Evolutionary conservation across 37 sponge, comb jelly and placozoan species (phyloP), one percentile per base, ranked within the genome.

Genomic region (Dysidea cf. avara): DNA sequence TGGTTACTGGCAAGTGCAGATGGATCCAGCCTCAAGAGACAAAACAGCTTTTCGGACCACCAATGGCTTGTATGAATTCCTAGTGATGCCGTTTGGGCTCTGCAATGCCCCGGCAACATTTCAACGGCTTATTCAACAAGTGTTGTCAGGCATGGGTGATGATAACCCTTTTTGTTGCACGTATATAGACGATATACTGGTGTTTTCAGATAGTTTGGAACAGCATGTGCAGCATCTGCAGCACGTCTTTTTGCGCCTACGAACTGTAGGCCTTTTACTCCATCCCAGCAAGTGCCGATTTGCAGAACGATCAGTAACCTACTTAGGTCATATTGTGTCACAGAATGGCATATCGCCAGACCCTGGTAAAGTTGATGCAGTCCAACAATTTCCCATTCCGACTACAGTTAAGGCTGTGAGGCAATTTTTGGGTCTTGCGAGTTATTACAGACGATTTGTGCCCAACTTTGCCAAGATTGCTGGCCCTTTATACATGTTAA

Each of bases 121-220:
- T 32, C 80, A 68, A 24, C 5, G 80, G 35, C 39, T 79, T 17
- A 79, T 79, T 70, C 71, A 79, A 62, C 11, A 21, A 51, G 50
- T 51, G 14, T 38, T 69, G 4, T 1, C 52, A 12, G 80, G 71
- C 7, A 20, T 79, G 17, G 39, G 54, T 20, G 36, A 9, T n/a
- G n/a, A n/a, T n/a, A n/a, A n/a, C n/a, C n/a, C n/a, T 13, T 61
- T 70, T 16, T 61, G 65, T 21, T 54, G 34, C 56, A 68, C 64
- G 24, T 83, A 83, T 25, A 47, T 83, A 21, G 84, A 83, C 33
- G n/a, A n/a, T n/a, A n/a, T n/a, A n/a, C n/a, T n/a, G n/a, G n/a
- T n/a, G n/a, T n/a, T n/a, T n/a, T n/a, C 69, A 2, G 22, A 46
- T 36, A 58, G 52, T 28, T 14, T 83, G 24, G 76, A 65, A 34